A percentile compares a stretch with the other conserved stretches of the same genome.
Conservation (phyloP, 35 echinoderm and acorn worm genomes). For the Antedon bifida region DNA sequence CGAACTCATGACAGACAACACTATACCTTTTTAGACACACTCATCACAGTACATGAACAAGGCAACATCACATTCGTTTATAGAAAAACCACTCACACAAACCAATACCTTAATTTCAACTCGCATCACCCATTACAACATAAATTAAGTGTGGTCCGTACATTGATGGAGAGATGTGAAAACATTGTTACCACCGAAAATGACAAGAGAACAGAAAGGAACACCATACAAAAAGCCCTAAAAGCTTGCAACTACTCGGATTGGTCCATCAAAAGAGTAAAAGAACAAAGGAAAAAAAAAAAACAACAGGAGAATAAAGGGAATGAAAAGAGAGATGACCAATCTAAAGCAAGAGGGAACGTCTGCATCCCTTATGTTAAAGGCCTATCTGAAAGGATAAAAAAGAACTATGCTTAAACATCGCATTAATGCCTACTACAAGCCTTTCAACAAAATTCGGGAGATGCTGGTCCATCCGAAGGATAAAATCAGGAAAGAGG, state of each 20-base stretch:
- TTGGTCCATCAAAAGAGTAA: conserved; percentile 5
- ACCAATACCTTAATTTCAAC: conserved; percentile 22
- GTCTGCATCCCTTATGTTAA: conserved; percentile 3
- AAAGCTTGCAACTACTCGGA: conserved; percentile 17
- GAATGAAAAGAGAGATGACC: neutral
- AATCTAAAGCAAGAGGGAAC: neutral
- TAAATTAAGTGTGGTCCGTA: conserved; percentile 19
- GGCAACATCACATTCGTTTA: neutral
- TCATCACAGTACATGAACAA: conserved; percentile 4
- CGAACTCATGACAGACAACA: conserved; percentile 1
- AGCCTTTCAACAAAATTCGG: conserved; percentile 1
- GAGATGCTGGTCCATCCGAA: conserved; percentile 13
- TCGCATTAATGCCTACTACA: neutral
- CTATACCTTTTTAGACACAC: neutral
- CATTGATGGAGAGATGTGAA: conserved; percentile 22
- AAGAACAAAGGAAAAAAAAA: neutral
- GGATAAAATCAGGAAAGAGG: neutral
- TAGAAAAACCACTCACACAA: conserved; percentile 2
- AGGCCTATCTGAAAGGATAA: neutral
- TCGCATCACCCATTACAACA: conserved; percentile 24
- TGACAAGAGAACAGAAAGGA: no score
- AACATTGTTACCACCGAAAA: no score
- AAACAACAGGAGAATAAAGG: neutral
- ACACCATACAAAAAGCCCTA: no score
- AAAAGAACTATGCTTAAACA: neutral